Conservation (phyloP, 1,140 invertebrate genomes). For the Ceratosolen fusciceps region DNA sequence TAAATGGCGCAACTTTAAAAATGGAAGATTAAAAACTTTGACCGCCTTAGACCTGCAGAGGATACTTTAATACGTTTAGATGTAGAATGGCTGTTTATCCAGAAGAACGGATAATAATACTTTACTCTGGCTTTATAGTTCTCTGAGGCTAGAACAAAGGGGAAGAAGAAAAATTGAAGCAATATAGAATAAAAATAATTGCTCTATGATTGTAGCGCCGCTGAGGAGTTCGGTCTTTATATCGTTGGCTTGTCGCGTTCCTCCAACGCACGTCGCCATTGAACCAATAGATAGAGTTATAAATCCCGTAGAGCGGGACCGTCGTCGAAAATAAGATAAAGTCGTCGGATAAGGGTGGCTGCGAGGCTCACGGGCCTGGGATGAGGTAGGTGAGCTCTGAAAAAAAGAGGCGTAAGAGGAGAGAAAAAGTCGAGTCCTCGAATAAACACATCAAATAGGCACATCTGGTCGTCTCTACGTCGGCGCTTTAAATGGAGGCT, state of each 20-base stretch:
- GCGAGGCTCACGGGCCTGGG: constrained; percentile 46
- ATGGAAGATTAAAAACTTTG: too few relatives aligned
- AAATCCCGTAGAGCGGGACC: constrained; percentile 63
- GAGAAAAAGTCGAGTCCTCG: constrained; percentile 67
- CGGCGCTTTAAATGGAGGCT: constrained; percentile 56
- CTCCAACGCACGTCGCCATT: constrained; percentile 29
- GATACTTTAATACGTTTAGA: too few relatives aligned
- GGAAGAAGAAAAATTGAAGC: constrained; percentile 43
- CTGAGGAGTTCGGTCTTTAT: constrained; percentile 31
- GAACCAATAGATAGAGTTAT: constrained; percentile 60
- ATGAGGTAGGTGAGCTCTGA: constrained; percentile 26
- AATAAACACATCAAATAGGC: constrained; percentile 72
- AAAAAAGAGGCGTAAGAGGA: constrained; percentile 22
- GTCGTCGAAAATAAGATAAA: constrained; percentile 70
- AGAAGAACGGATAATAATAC: too few relatives aligned
- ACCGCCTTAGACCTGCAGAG: too few relatives aligned
- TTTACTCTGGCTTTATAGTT: too few relatives aligned
- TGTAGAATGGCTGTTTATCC: too few relatives aligned
- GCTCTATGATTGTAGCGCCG: constrained; percentile 59
- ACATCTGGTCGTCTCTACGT: constrained; percentile 69
- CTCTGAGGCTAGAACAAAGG: neutral
- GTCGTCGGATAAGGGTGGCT: constrained; percentile 57
- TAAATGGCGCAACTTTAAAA: too few relatives aligned
- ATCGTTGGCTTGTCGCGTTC: constrained; percentile 47
- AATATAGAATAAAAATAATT: constrained; percentile 66